Conservation (phyloP, 1,140 invertebrate genomes). For the Zaprionus ornatus region DNA sequence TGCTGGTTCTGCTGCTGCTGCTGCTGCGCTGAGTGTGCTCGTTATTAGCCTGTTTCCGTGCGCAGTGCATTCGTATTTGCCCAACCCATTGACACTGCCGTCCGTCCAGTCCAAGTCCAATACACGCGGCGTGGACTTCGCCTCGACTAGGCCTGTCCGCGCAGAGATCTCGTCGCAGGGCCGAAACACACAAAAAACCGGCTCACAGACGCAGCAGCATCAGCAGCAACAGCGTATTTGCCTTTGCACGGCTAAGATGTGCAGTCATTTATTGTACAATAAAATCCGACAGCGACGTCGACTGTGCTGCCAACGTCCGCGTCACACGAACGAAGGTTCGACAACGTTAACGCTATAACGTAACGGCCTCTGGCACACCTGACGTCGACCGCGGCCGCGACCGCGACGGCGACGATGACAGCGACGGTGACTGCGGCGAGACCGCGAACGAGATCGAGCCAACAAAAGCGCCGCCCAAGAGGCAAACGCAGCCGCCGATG, state of each 20-base stretch:
- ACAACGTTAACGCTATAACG: slow-evolving; percentile 37
- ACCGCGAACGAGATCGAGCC: slow-evolving; percentile 72
- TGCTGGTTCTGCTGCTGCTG: slow-evolving; percentile 29
- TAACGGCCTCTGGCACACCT: slow-evolving; percentile 41
- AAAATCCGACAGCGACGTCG: slow-evolving; percentile 45
- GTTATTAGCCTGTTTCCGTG: slow-evolving; percentile 16
- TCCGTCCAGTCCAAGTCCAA: slow-evolving; percentile 23
- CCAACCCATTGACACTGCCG: slow-evolving; percentile 38
- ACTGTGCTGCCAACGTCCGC: slow-evolving; percentile 14
- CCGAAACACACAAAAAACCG: slow-evolving; percentile 49
- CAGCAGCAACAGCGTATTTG: slow-evolving; percentile 50
- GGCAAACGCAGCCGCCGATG: slow-evolving; percentile 69
- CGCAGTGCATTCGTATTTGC: slow-evolving; percentile 31
- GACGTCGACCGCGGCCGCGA: slow-evolving; percentile 20
- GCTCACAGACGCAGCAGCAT: slow-evolving; percentile 36
- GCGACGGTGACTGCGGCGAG: slow-evolving; percentile 9
- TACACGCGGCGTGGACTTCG: not conserved
- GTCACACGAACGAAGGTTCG: slow-evolving; percentile 52
- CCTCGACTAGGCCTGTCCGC: not conserved
- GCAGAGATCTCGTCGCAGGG: slow-evolving; percentile 16
- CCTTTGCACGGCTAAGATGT: slow-evolving; percentile 41
- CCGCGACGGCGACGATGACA: not conserved
- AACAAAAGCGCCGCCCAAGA: slow-evolving; percentile 75
- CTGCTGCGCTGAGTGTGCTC: slow-evolving; percentile 26
- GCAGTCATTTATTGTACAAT: slow-evolving; percentile 61